Base-by-base conservation (phyloP, 2,888 invertebrate genomes). In the Malthinus flaveolus region DNA sequence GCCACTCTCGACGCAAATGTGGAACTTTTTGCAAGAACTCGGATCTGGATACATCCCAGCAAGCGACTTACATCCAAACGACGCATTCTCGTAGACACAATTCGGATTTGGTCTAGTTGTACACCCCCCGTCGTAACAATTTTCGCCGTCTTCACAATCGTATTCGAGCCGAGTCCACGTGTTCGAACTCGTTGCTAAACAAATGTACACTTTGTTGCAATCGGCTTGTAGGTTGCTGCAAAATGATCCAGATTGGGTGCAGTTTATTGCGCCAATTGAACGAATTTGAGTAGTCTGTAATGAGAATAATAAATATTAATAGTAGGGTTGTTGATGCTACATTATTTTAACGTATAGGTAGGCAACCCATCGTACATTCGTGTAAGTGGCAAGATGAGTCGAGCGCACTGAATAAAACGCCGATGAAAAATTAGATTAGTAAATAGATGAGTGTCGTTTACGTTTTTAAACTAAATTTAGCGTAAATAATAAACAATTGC, bases 1-100 rank as follows among this genome's bases (percentile, higher is more conserved):
- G 7, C 31, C 10, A 0, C 6, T 13, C 1, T 42, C 46, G 9
- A 49, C 13, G 44, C 50, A 59, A 13, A 46, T 51, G 23, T 56
- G 33, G 12, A 47, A 56, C n/a, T 39, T 39, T n/a, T n/a, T 51
- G n/a, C 56, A 56, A 34, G 11, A 15, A 7, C 10, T 12, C 3
- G 56, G 56, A 31, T 56, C 56, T 2, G 56, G 56, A 35, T 47
- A 56, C 34, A 37, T 39, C 42, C 56, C 56, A 5, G 35, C 34
- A 4, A n/a, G 7, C 1, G 44, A 33, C 11, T 2, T 8, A 15
- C 52, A 52, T 6, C 23, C 13, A 12, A 52, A 52, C 1, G 44
- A 12, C 11, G 8, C n/a, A 8, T 15, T 13, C 2, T 32, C 15
- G n/a, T 35, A 7, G 1, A 32, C 34, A 10, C 52, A 52, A 11